phyloP scores from a whole-genome alignment of 2,797 vertebrate genomes.

The Podargus strigoides region DNA sequence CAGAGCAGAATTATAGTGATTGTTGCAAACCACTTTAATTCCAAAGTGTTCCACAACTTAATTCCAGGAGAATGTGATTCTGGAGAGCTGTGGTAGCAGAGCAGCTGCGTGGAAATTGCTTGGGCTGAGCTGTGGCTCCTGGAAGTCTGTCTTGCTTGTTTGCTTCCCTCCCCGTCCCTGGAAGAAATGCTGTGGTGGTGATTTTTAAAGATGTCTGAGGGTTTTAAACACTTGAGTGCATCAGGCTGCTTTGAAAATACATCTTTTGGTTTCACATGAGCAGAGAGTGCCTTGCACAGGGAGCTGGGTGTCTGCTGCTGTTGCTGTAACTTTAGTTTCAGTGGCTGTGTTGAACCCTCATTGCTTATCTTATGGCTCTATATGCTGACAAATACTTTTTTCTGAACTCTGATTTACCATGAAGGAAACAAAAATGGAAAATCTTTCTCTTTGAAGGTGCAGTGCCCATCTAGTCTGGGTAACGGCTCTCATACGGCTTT shows the following conservation, averaged over 20 bases:
- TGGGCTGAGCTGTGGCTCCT: background rate
- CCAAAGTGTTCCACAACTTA: constrained; percentile 5
- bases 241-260: background rate
- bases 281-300: background rate
- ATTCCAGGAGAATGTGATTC: background rate
- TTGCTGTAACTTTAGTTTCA: background rate
- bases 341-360: background rate
- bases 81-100: background rate
- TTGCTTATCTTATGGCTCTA: background rate
- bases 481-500: background rate
- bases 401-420: background rate
- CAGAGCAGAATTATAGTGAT: background rate
- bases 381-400: background rate
- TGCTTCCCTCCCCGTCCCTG: background rate
- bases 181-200: background rate
- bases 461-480: background rate
- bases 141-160: background rate
- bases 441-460: background rate
- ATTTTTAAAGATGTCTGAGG: background rate
- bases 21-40: constrained; percentile 3
- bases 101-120: constrained; percentile 17
- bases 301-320: background rate
- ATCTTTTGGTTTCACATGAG: background rate
- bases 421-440: background rate
- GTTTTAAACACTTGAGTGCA: background rate